These are phyloP conservation scores for Cavia porcellus DNA, from an alignment of 2,113 vertebrate genomes.

Conservation along the genomic window DNA sequence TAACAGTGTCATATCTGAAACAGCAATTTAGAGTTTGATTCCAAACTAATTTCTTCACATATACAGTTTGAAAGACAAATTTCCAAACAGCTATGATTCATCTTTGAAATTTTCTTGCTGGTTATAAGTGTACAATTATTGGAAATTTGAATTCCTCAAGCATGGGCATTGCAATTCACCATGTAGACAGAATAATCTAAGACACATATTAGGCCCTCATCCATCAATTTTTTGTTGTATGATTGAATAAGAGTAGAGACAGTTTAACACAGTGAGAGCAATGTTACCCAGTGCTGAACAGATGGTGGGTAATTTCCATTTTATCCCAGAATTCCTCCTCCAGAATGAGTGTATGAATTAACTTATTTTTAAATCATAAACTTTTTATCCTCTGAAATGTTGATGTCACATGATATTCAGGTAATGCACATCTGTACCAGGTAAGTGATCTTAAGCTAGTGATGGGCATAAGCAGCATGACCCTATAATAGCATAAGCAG, in stretches of 20 bases:
- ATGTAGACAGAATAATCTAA: not conserved
- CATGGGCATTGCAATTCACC: not conserved
- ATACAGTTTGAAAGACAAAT: slow-evolving; percentile 53
- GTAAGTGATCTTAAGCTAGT: not conserved
- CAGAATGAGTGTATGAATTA: not conserved
- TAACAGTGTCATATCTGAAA: slow-evolving; percentile 76
- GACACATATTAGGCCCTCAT: accelerated
- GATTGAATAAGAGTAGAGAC: not conserved
- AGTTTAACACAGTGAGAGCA: not conserved
- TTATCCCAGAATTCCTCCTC: not conserved
- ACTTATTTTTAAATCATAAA: not conserved
- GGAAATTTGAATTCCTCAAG: slow-evolving; percentile 35
- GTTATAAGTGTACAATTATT: not conserved
- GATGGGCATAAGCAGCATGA: not conserved
- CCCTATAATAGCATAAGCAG: not conserved
- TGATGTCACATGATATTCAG: not conserved
- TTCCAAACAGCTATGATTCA: slow-evolving; percentile 50
- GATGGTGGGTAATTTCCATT: accelerated
- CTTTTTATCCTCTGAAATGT: not conserved
- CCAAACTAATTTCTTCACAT: slow-evolving; percentile 60
- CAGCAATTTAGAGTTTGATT: slow-evolving; percentile 81
- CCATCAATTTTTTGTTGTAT: not conserved
- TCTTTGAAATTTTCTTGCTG: not conserved
- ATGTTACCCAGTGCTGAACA: accelerated
- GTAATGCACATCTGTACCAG: no score